Base-by-base conservation (phyloP, 2,888 invertebrate species). In the Drosophila yooni region DNA sequence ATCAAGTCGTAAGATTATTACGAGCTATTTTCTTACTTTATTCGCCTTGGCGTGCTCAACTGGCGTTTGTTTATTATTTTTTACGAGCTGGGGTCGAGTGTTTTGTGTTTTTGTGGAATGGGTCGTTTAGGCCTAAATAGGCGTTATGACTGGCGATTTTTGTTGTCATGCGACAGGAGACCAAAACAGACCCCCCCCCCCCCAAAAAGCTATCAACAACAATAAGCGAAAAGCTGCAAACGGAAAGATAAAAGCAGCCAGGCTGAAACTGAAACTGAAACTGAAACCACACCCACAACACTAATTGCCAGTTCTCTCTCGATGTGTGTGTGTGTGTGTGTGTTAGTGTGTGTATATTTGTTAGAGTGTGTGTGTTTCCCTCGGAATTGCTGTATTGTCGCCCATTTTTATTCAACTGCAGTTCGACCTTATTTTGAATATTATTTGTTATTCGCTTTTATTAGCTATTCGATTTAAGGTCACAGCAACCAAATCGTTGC, bases 241-340 rank as follows among this genome's bases (percentile, higher is more conserved):
- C 80, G 81, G 84, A 83, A 82, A 84, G 73, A 79, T 75, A 79
- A 82, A 63, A 67, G 70, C 67, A 73, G 53, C 54, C 63, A 70
- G 59, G 68, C 62, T 58, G 72, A 75, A 83, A 77, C 64, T 68
- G 64, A 76, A 84, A 75, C 73, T 72, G 64, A 76, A 84, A 75
- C 73, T 72, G 64, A 79, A 79, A 74, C 80, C 83, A 81, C 83
- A 77, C 72, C 77, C 81, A 77, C 78, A 86, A 69, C 79, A 82
- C 88, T 83, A 82, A 83, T 87, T 83, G 88, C 85, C 85, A 66
- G 56, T 48, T 40, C n/a, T n/a, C n/a, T 48, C 52, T 48, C 25
- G 38, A 43, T n/a, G 38, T 56, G 36, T 70, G 57, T 60, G 27
- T 71, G 60, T 66, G 54, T 59, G 56, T 52, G 29, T 65, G 18